Evolutionary conservation across 2,113 vertebrate genomes (phyloP).

Genomic region (Brachyhypopomus gauderio): DNA sequence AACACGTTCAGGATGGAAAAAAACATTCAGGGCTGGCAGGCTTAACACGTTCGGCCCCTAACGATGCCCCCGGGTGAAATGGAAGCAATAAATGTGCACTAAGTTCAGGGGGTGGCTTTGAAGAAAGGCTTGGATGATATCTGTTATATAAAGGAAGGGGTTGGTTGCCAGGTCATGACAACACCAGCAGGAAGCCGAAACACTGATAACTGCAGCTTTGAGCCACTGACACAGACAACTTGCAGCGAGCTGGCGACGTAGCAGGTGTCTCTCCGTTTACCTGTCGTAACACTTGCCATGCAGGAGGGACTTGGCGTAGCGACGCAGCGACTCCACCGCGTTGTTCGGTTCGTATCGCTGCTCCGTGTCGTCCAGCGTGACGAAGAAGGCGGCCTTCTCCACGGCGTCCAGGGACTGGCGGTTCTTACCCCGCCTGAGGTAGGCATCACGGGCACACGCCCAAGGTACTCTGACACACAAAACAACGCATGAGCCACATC

Average conservation of each 20-base stretch:
- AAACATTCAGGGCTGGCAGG: not conserved
- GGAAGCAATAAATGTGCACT: no score
- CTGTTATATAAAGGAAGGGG: no score
- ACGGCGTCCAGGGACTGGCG: slow-evolving; percentile 87
- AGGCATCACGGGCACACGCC: slow-evolving; percentile 87
- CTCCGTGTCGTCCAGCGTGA: slow-evolving; percentile 85
- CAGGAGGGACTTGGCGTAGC: slow-evolving; percentile 90
- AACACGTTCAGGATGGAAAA: not conserved
- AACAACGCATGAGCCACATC: not conserved
- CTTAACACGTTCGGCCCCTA: no score
- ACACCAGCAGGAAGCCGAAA: no score
- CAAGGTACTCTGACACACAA: slow-evolving; percentile 82
- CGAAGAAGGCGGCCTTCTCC: slow-evolving; percentile 94
- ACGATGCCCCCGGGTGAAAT: no score
- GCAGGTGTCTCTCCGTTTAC: slow-evolving; percentile 61
- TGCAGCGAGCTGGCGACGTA: not conserved
- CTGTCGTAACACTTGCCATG: slow-evolving; percentile 93
- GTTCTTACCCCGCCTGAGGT: slow-evolving; percentile 87
- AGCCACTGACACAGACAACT: not conserved
- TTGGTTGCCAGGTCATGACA: no score
- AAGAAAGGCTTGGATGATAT: no score
- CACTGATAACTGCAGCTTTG: no score
- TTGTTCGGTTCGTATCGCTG: slow-evolving; percentile 77
- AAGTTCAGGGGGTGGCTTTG: no score
- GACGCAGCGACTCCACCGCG: slow-evolving; percentile 78